Base-by-base conservation (phyloP, 2,113 vertebrate genomes). In the Bostrychus sinensis region DNA sequence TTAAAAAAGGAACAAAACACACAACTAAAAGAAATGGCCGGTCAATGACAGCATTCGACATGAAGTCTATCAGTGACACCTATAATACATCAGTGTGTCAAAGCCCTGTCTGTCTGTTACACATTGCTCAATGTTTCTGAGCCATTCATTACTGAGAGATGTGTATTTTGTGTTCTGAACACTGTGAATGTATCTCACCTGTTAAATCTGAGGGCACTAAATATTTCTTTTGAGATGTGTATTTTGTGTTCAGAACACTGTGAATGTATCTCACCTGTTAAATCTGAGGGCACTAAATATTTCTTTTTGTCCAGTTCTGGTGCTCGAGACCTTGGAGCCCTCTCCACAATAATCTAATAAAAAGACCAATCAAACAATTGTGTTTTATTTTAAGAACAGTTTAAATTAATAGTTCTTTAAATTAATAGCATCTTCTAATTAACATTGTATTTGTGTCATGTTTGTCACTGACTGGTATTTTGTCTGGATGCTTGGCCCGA, bases 251-350 rank as follows among this genome's bases (percentile, higher is more conserved):
- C 10, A 10, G 17, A 43, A 43, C 1, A 17, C 19, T 12, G 10
- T 48, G 20, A 32, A 45, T 59, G 11, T 37, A 3, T 78, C 64
- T 92, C 86, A 98, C 96, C 97, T 77, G 97, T 99, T 82, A 99
- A 93, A 82, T 99, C 97, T 23, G 96, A 96, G 77, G 96, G 97
- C 73, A 99, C 97, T 0, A 98, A 89, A 48, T 97, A 98, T 92
- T 99, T 99, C 91, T 97, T 96, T 88, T 99, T 98, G 89, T 98
- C 97, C 84, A 98, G 85, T 38, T 99, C 96, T 9, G 97, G 96
- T 56, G 96, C 97, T 83, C 96, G 92, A 74, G 97, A 97, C 89
- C 97, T 95, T 0, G 91, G 86, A 38, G 95, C 93, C 85, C 95
- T 94, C 83, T 99, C 96, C 77, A 98, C 95, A 0, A 99, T 99